Percentiles rank a stretch among this genome's conserved stretches.
Conservation (phyloP, 2,888 invertebrate genomes). For the Pterobdella sp. region DNA sequence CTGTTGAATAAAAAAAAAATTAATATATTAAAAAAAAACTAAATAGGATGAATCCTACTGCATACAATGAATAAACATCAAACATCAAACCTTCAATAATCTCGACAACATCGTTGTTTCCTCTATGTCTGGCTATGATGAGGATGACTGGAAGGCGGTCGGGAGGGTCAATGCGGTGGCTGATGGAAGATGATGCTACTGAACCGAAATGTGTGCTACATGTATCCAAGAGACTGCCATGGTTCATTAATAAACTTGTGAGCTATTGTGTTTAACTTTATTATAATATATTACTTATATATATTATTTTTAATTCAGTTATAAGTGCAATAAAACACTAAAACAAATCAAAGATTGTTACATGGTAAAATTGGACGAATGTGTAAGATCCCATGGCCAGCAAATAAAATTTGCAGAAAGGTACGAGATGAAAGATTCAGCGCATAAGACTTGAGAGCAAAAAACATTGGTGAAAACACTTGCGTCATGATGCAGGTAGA, state of each 20-base stretch:
- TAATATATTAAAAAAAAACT: no score
- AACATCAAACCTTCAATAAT: slow-evolving; percentile 80
- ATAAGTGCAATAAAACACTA: no score
- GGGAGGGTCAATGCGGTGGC: slow-evolving; percentile 47
- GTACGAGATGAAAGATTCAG: slow-evolving; percentile 79
- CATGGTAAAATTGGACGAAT: slow-evolving; percentile 74
- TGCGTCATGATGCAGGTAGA: slow-evolving; percentile 91
- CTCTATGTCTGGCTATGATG: slow-evolving; percentile 77
- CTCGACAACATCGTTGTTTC: slow-evolving; percentile 79
- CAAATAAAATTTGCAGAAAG: slow-evolving; percentile 80
- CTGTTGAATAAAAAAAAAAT: no score
- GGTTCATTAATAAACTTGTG: no score
- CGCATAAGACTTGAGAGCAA: slow-evolving; percentile 85
- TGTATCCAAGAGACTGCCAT: slow-evolving; percentile 43
- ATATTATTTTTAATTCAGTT: no score
- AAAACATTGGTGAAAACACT: slow-evolving; percentile 93
- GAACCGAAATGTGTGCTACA: slow-evolving; percentile 60
- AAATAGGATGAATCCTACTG: no score
- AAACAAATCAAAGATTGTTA: slow-evolving; percentile 46
- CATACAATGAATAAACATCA: no score
- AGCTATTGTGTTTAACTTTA: no score
- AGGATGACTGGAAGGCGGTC: slow-evolving; percentile 81
- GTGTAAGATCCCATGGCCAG: slow-evolving; percentile 95
- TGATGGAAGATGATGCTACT: slow-evolving; percentile 56
- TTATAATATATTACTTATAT: no score